Conservation (phyloP, 37 sponge, comb jelly and placozoan species). For the Haliclona indistincta region DNA sequence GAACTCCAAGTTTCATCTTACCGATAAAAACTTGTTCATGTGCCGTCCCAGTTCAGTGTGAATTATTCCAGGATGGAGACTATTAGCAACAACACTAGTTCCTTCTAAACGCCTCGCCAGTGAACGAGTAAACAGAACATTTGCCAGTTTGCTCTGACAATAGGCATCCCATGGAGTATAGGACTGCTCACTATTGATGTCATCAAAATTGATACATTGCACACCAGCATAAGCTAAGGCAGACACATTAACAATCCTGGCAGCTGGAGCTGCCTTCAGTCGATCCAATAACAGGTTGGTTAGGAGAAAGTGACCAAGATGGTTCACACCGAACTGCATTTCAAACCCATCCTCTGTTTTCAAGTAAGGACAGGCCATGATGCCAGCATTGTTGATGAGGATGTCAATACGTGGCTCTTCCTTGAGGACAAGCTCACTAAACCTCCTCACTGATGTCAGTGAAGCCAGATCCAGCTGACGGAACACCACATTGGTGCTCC, state of each 20-base stretch:
- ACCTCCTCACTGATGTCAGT: constrained; percentile 64
- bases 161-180: constrained; percentile 44
- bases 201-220: constrained; percentile 60
- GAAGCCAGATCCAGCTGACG: constrained; percentile 76
- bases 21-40: neutral
- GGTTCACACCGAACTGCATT: constrained; percentile 84
- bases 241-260: constrained; percentile 72
- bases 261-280: constrained; percentile 62
- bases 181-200: constrained; percentile 45
- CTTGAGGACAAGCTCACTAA: constrained; percentile 44
- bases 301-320: constrained; percentile 90
- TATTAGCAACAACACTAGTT: constrained; percentile 58
- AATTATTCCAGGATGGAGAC: constrained; percentile 74
- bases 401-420: constrained; percentile 71
- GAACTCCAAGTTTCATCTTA: too few species aligned
- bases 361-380: constrained; percentile 59
- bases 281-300: constrained; percentile 82
- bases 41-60: constrained; percentile 57
- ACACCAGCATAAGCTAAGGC: constrained; percentile 33
- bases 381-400: constrained; percentile 93
- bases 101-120: constrained; percentile 64
- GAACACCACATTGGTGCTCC: constrained; percentile 56
- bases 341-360: constrained; percentile 85
- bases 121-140: constrained; percentile 70
- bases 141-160: constrained; percentile 77